phyloP scores from a whole-genome alignment of 2,113 vertebrate genomes.

The Platycercus adscitus region DNA sequence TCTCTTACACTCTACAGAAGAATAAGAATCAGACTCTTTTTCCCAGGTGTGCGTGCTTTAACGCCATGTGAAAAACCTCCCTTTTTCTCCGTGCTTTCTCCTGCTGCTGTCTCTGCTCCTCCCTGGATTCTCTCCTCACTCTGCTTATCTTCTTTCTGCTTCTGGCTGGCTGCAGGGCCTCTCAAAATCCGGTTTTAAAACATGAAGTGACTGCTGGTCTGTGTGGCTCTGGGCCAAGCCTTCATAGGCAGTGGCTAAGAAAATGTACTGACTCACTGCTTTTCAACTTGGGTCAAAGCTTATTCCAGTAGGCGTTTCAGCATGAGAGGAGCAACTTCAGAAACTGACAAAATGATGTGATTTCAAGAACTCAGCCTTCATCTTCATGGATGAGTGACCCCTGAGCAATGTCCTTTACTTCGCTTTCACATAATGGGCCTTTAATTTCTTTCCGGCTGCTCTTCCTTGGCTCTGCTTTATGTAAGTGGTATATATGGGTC shows the following conservation, averaged over 20 bases:
- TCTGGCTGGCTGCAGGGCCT: background rate
- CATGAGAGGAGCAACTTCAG: background rate
- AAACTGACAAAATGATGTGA: background rate
- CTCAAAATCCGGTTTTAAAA: constrained; percentile 35
- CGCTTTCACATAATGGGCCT: background rate
- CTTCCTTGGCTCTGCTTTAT: background rate
- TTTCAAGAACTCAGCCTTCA: background rate
- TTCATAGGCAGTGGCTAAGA: background rate
- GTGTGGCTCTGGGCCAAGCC: background rate
- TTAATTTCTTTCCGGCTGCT: background rate
- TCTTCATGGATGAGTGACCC: background rate
- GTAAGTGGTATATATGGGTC: background rate
- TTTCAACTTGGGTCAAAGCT: background rate
- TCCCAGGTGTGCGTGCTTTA: background rate
- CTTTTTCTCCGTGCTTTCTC: background rate
- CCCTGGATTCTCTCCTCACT: background rate
- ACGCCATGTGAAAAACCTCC: background rate
- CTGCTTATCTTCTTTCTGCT: background rate
- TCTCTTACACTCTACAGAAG: background rate
- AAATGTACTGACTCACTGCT: background rate
- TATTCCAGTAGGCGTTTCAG: background rate
- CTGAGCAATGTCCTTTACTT: background rate
- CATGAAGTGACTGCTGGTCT: background rate
- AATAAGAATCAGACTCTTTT: background rate
- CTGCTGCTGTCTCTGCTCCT: background rate